Base-by-base conservation (phyloP, 2,113 vertebrate species). In the Vulpes vulpes region DNA sequence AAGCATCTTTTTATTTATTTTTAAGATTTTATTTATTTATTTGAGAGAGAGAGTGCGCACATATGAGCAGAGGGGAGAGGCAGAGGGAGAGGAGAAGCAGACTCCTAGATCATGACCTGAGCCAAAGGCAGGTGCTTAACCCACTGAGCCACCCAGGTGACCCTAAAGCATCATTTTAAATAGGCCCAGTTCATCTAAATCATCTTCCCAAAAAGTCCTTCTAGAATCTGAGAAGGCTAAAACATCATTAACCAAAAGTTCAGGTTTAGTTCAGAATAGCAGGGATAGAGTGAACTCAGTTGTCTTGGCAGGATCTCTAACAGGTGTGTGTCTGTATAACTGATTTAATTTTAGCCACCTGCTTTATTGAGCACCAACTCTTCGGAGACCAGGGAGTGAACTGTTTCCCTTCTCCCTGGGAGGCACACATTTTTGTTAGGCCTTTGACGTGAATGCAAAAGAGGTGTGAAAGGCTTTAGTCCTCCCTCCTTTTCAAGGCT, bases 181-280 rank as follows among this genome's bases (percentile, higher is more conserved):
- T 11, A 96, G 59, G 59, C 25, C 8, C 32, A 25, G 4, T 62
- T 76, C 35, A 51, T 89, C 43, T 95, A 95, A 93, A 15, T 91
- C 55, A 69, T 55, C 89, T 85, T 85, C 57, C 30, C 19, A 57
- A 27, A 84, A 91, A 43, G 30, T n/a, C 11, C 43, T 86, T 78
- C n/a, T 84, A 71, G 89, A 85, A 53, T 91, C 71, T 60, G 35
- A 81, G 86, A 78, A 85, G 38, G 55, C 84, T 71, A 53, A 25
- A 49, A 30, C 32, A 88, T 78, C 49, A 73, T 97, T 71, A 81
- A 73, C 93, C 35, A 89, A 64, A 85, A 65, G 32, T 89, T 89
- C 69, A 78, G 60, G 60, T 91, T 10, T 60, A 82, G 23, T 60
- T 89, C 57, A 67, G 49, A 80, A 1, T 20, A 38, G 55, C 14